These are phyloP conservation scores for Listrodromus nycthemerus DNA, from an alignment of 2,888 invertebrate genomes.

Conservation along the genomic window DNA sequence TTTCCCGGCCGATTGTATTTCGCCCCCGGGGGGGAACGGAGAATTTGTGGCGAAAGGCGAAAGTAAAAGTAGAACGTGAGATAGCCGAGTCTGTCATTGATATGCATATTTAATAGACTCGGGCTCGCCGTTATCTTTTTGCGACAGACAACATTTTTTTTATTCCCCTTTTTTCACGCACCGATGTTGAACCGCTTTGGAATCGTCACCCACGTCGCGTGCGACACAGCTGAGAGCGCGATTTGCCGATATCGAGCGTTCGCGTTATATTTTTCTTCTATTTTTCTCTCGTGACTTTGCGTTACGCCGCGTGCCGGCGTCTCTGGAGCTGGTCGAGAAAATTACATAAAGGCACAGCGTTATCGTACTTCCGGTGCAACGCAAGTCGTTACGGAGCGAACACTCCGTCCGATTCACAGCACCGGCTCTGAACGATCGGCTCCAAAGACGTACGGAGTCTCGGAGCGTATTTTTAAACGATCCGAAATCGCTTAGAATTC, in stretches of 20 bases:
- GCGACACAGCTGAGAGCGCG: background rate
- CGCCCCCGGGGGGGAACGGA: background rate
- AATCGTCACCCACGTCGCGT: conserved; percentile 1
- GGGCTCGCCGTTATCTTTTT: conserved; percentile 13
- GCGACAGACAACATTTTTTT: background rate
- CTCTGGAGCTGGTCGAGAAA: conserved; percentile 23
- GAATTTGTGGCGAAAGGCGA: conserved; percentile 9
- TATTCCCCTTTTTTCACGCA: background rate
- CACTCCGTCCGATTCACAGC: background rate
- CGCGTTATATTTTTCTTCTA: background rate
- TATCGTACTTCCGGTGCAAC: conserved; percentile 47
- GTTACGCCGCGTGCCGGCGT: conserved; percentile 34
- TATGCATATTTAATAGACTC: conserved; percentile 22
- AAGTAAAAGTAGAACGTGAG: conserved; percentile 58
- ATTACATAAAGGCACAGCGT: conserved; percentile 55
- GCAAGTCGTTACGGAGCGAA: conserved; percentile 11
- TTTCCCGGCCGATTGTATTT: conserved; percentile 10
- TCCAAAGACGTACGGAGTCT: background rate
- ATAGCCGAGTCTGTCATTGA: conserved; percentile 11
- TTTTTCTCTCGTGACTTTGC: conserved; percentile 35
- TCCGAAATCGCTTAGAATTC: conserved; percentile 47
- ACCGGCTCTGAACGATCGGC: background rate
- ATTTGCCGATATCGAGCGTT: background rate
- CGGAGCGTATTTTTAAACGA: conserved; percentile 2
- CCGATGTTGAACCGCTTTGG: conserved; percentile 5